Evolutionary conservation across 1,140 invertebrate genomes (phyloP).

Genomic region (Galleria mellonella): DNA sequence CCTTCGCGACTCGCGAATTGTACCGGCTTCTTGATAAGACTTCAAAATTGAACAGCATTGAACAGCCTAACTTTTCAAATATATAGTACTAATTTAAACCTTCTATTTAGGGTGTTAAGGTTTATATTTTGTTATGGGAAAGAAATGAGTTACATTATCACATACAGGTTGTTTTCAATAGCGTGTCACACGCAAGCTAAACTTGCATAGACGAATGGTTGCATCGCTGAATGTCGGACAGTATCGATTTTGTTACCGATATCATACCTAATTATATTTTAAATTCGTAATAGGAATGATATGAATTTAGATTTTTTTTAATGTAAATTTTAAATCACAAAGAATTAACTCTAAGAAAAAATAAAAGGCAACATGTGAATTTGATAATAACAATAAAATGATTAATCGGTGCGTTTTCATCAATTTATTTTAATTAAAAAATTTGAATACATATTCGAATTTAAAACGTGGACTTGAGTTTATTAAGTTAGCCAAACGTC

Average conservation of each 20-base stretch:
- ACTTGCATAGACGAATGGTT: conserved; percentile 38
- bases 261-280: conserved; percentile 28
- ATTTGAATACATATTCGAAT: no score
- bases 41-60: conserved; percentile 1
- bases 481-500: no score
- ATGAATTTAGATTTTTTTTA: no score
- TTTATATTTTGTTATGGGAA: conserved; percentile 4
- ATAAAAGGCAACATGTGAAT: no score
- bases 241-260: conserved; percentile 36
- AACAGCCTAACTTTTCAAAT: background rate
- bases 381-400: no score
- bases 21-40: conserved; percentile 42
- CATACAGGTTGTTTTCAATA: conserved; percentile 6
- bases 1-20: conserved; percentile 31
- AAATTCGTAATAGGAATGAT: background rate
- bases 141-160: background rate
- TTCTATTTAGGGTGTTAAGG: background rate
- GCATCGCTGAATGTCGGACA: conserved; percentile 30
- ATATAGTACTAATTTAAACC: conserved; percentile 3
- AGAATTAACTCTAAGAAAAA: no score
- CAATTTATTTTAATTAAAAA: no score
- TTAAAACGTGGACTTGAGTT: no score
- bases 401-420: no score
- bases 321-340: no score
- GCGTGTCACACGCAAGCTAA: conserved; percentile 48